These are phyloP conservation scores for Cheumatopsyche charites DNA, from an alignment of 1,140 invertebrate genomes.

Conservation along the genomic window DNA sequence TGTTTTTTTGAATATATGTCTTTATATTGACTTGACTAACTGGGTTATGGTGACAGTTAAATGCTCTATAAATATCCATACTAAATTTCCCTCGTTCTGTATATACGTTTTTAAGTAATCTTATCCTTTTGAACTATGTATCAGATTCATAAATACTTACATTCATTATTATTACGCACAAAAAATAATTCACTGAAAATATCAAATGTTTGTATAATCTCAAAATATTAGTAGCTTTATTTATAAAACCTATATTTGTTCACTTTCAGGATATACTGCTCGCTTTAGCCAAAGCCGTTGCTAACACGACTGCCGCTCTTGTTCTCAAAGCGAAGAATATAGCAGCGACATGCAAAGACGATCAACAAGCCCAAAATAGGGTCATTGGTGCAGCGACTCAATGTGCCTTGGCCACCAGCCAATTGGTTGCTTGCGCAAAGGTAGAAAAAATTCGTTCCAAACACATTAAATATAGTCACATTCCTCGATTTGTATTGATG, in stretches of 20 bases:
- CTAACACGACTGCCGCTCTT: constrained; percentile 93
- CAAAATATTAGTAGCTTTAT: too few relatives aligned
- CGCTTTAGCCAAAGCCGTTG: constrained; percentile 92
- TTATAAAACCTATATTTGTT: constrained; percentile 17
- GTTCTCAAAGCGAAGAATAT: constrained; percentile 95
- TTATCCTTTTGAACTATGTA: too few relatives aligned
- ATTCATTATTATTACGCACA: too few relatives aligned
- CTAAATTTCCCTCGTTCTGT: constrained; percentile 21
- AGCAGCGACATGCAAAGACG: constrained; percentile 82
- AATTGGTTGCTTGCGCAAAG: constrained; percentile 97
- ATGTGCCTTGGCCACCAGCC: constrained; percentile 95
- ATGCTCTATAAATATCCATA: not conserved
- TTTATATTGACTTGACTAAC: constrained; percentile 48
- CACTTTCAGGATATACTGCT: constrained; percentile 77
- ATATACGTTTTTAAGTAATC: not conserved
- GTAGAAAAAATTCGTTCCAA: constrained; percentile 54
- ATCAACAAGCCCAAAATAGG: constrained; percentile 76
- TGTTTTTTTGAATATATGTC: constrained; percentile 31
- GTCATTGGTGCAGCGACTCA: constrained; percentile 95
- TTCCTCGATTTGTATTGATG: constrained; percentile 8
- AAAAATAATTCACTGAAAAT: too few relatives aligned
- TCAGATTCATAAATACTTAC: too few relatives aligned
- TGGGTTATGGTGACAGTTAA: not conserved
- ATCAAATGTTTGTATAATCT: too few relatives aligned
- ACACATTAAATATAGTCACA: not conserved